Conservation (phyloP, 2,797 vertebrate genomes). For the Lutjanus argentimaculatus region DNA sequence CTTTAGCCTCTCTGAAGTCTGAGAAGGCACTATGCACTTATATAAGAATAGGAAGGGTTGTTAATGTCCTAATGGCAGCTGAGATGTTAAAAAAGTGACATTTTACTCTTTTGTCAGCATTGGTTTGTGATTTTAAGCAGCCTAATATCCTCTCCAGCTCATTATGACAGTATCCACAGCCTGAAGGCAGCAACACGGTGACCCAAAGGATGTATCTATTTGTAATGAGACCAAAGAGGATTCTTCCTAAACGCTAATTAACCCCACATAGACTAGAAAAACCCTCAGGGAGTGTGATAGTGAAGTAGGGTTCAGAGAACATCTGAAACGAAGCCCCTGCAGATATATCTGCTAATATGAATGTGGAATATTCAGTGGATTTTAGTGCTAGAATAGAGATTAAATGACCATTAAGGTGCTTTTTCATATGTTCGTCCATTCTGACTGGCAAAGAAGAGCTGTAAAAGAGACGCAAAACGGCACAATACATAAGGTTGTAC, state of each 20-base stretch:
- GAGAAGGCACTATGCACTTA: background rate
- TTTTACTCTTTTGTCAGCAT: background rate
- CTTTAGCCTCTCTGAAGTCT: background rate
- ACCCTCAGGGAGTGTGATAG: background rate
- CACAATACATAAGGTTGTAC: fast-evolving
- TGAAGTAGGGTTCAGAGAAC: background rate
- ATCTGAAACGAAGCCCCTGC: background rate
- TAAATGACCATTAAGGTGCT: background rate
- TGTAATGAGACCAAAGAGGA: slow-evolving; percentile 54
- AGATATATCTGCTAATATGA: background rate
- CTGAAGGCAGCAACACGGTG: background rate
- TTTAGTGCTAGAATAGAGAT: background rate
- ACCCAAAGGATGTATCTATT: slow-evolving; percentile 5
- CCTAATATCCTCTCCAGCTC: background rate
- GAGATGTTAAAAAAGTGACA: background rate
- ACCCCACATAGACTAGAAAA: background rate
- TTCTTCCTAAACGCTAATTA: slow-evolving; percentile 31
- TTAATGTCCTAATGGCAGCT: background rate
- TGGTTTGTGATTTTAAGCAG: background rate
- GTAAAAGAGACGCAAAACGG: background rate
- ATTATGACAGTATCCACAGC: background rate
- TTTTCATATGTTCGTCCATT: background rate
- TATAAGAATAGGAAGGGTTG: background rate
- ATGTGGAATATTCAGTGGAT: background rate
- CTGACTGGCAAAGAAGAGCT: background rate